phyloP scores from a whole-genome alignment of 2,113 vertebrate genomes.

The Chloropsis hardwickii region DNA sequence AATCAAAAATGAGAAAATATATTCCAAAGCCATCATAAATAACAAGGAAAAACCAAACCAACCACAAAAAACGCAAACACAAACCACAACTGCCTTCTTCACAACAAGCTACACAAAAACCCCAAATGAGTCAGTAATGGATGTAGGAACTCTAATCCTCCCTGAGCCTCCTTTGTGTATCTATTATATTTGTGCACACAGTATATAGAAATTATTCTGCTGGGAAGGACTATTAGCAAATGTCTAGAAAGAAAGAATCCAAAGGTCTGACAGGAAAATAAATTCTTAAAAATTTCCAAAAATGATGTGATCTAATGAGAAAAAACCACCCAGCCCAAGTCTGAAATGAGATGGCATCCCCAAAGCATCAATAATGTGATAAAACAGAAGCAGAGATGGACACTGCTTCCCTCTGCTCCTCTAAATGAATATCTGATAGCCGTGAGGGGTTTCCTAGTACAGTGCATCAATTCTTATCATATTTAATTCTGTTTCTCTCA shows the following conservation, averaged over 20 bases:
- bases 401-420: background rate
- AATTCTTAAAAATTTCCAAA: background rate
- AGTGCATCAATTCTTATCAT: slow-evolving; percentile 34
- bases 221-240: background rate
- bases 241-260: background rate
- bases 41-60: background rate
- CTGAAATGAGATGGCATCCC: background rate
- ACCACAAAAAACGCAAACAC: background rate
- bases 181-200: background rate
- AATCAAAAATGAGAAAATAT: background rate
- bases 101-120: background rate
- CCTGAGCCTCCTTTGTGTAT: background rate
- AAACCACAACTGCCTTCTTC: background rate
- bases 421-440: background rate
- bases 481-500: slow-evolving; percentile 19
- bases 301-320: background rate
- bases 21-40: background rate
- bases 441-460: background rate
- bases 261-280: background rate
- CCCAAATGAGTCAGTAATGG: background rate
- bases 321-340: background rate
- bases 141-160: background rate
- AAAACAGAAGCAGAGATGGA: background rate
- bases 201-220: background rate
- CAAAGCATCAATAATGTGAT: background rate